phyloP scores from a whole-genome alignment of 2,113 vertebrate species.

The Orthonyx spaldingii region DNA sequence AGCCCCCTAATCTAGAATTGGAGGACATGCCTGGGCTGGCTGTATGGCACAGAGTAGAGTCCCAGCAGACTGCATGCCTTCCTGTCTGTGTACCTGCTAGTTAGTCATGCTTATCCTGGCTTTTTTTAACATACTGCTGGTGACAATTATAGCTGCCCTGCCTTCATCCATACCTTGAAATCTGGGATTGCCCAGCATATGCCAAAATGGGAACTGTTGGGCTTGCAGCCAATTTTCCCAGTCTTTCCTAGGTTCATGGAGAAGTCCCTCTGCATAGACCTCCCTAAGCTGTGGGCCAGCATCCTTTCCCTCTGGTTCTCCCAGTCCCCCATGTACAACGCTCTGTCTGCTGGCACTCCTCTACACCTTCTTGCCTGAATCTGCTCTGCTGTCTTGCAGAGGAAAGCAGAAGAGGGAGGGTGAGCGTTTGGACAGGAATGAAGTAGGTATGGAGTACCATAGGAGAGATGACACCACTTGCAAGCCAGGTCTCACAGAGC shows the following conservation, averaged over 20 bases:
- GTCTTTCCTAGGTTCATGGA: background rate
- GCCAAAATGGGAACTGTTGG: background rate
- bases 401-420: background rate
- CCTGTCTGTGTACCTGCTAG: background rate
- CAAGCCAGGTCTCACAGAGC: background rate
- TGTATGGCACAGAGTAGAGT: background rate
- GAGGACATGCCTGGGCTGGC: background rate
- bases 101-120: background rate
- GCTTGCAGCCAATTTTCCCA: background rate
- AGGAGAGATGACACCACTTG: background rate
- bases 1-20: background rate
- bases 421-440: background rate
- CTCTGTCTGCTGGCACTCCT: background rate
- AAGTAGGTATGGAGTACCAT: background rate
- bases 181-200: background rate
- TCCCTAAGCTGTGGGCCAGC: background rate
- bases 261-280: background rate
- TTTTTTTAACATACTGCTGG: background rate
- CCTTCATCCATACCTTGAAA: background rate
- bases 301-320: background rate
- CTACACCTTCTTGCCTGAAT: background rate
- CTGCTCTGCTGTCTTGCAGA: background rate
- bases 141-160: background rate
- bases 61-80: background rate
- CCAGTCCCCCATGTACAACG: accelerated